phyloP scores from a whole-genome alignment of 2,797 vertebrate genomes.

The Amphiprion clarkii region DNA sequence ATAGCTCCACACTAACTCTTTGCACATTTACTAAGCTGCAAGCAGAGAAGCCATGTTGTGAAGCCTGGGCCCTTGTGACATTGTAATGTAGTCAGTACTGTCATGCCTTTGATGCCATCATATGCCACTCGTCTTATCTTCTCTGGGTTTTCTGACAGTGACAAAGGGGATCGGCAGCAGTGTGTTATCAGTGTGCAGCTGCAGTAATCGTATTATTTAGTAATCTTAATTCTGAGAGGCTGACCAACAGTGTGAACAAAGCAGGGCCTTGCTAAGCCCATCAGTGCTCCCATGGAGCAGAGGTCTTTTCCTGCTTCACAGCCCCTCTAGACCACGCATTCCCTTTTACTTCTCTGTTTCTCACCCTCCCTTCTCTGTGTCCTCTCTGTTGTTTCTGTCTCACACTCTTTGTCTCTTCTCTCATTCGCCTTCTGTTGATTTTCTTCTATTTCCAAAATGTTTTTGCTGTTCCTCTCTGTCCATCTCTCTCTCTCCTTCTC shows the following conservation, averaged over 20 bases:
- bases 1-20: constrained; percentile 36
- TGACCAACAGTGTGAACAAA: constrained; percentile 81
- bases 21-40: constrained; percentile 19
- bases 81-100: constrained; percentile 55
- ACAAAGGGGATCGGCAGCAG: constrained; percentile 73
- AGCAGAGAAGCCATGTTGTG: constrained; percentile 47
- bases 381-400: constrained; percentile 62
- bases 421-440: constrained; percentile 34
- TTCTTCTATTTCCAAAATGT: constrained; percentile 47
- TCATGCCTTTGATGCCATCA: constrained; percentile 72
- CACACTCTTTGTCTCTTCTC: constrained; percentile 33
- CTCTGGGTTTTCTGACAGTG: constrained; percentile 67
- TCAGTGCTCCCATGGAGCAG: constrained; percentile 76
- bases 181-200: constrained; percentile 79
- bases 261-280: constrained; percentile 77
- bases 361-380: constrained; percentile 60
- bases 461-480: constrained; percentile 21
- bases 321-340: constrained; percentile 55
- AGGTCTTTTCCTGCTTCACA: constrained; percentile 79
- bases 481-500: not conserved
- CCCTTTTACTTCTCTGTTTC: constrained; percentile 54
- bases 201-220: constrained; percentile 86
- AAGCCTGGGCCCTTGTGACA: constrained; percentile 40
- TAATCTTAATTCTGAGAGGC: constrained; percentile 82
- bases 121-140: constrained; percentile 61